phyloP scores from a whole-genome alignment of 1,140 invertebrate genomes.

The Monomorium pharaonis region DNA sequence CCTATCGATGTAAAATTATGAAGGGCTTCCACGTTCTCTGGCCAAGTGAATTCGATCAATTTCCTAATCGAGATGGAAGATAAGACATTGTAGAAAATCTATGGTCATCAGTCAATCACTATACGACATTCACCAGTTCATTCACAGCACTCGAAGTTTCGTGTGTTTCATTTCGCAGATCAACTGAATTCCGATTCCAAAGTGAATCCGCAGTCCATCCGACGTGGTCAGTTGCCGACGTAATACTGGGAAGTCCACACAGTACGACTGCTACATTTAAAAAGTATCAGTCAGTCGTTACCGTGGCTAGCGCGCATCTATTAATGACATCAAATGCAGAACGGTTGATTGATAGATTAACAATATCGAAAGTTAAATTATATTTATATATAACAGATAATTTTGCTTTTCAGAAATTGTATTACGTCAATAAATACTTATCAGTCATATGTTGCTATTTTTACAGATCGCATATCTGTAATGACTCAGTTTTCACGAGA shows the following conservation, averaged over 20 bases:
- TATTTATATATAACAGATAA: background rate
- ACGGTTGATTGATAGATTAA: conserved; percentile 10
- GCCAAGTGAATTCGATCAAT: conserved; percentile 14
- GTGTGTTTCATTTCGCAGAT: background rate
- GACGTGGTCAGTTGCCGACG: conserved; percentile 70
- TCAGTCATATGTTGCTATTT: background rate
- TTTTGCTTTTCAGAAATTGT: background rate
- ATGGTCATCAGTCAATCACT: conserved; percentile 33
- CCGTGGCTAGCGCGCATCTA: background rate
- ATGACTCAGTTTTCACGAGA: background rate
- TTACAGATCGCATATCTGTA: background rate
- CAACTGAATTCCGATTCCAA: conserved; percentile 19
- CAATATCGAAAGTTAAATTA: background rate
- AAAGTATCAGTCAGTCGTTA: conserved; percentile 67
- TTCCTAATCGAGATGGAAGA: conserved; percentile 5
- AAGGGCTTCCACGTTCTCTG: background rate
- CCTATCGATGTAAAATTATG: conserved; percentile 15
- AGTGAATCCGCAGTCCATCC: conserved; percentile 55
- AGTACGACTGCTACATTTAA: conserved; percentile 74
- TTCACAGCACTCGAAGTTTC: conserved; percentile 1
- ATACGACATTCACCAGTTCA: conserved; percentile 16
- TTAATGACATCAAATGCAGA: conserved; percentile 13
- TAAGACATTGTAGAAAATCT: conserved; percentile 32
- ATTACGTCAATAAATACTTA: conserved; percentile 17
- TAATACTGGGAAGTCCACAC: conserved; percentile 71